A percentile compares a stretch with the other conserved stretches of the same genome.
phyloP scores from a whole-genome alignment of 2,113 vertebrate genomes.

The Gavialis gangeticus region DNA sequence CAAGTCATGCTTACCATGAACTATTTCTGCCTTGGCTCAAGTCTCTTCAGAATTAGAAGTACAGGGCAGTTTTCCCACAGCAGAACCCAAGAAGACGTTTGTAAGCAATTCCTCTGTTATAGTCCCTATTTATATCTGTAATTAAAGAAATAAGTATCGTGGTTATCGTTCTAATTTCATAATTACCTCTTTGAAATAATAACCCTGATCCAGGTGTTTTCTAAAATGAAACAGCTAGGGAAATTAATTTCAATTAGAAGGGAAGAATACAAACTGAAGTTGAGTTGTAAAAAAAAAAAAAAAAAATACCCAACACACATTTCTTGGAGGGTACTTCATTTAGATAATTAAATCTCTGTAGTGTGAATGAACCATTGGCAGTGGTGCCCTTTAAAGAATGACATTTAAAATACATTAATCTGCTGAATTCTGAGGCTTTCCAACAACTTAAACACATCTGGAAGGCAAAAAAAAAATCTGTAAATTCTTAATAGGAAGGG shows the following conservation, averaged over 20 bases:
- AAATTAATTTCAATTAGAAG: slow-evolving; percentile 82
- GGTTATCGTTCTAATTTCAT: slow-evolving; percentile 80
- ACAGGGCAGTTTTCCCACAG: slow-evolving; percentile 40
- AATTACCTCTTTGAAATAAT: slow-evolving; percentile 80
- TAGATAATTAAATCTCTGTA: slow-evolving; percentile 71
- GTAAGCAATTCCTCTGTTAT: slow-evolving; percentile 48
- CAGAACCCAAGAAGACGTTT: slow-evolving; percentile 23
- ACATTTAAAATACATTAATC: slow-evolving; percentile 56
- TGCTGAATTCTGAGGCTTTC: slow-evolving; percentile 38
- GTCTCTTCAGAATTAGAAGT: not conserved
- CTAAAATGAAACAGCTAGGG: slow-evolving; percentile 78
- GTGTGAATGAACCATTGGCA: slow-evolving; percentile 45
- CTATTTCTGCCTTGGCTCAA: not conserved
- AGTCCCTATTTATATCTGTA: slow-evolving; percentile 61
- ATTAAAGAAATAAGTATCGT: slow-evolving; percentile 71
- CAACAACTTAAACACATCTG: slow-evolving; percentile 41
- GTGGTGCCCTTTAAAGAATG: slow-evolving; percentile 56
- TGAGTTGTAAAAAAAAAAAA: slow-evolving; percentile 13
- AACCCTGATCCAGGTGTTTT: slow-evolving; percentile 79
- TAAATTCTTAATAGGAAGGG: slow-evolving; percentile 38
- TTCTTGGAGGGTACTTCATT: slow-evolving; percentile 69
- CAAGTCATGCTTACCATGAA: not conserved
- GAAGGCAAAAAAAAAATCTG: slow-evolving; percentile 21
- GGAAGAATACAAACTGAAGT: slow-evolving; percentile 68
- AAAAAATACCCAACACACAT: not conserved